A percentile compares a stretch with the other conserved stretches of the same genome.
Evolutionary conservation across 2,797 vertebrate species (phyloP).

Genomic region (Masticophis lateralis): DNA sequence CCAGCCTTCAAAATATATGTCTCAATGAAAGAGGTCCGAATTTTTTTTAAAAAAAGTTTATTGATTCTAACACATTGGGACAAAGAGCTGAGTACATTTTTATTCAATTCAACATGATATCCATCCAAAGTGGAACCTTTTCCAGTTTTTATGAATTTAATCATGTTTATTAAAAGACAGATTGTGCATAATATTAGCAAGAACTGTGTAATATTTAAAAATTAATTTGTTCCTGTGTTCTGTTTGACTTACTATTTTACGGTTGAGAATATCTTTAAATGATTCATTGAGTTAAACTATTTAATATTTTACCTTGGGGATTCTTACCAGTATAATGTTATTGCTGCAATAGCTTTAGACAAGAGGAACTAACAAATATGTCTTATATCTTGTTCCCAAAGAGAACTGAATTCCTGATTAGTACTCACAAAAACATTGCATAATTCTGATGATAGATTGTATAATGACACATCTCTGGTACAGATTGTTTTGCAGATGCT

Average conservation of each 20-base stretch:
- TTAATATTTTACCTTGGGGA: neutral
- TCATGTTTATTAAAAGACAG: neutral
- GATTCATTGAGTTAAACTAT: neutral
- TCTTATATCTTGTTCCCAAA: neutral
- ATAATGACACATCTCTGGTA: neutral
- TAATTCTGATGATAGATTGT: neutral
- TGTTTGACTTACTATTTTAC: neutral
- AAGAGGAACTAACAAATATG: neutral
- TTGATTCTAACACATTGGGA: neutral
- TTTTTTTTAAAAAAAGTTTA: neutral
- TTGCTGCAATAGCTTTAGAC: neutral
- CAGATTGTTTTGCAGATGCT: neutral
- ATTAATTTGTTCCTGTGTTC: neutral
- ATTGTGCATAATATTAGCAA: neutral
- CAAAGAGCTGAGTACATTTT: neutral
- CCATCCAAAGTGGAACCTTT: neutral
- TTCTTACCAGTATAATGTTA: neutral
- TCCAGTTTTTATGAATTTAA: neutral
- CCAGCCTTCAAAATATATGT: neutral
- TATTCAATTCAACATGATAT: neutral
- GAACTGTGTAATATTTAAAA: neutral
- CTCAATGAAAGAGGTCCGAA: neutral
- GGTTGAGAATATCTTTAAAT: neutral
- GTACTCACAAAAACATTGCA: neutral
- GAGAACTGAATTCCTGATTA: neutral